Evolutionary conservation across 2,888 invertebrate species (phyloP).

Genomic region (Eulithis prunata): DNA sequence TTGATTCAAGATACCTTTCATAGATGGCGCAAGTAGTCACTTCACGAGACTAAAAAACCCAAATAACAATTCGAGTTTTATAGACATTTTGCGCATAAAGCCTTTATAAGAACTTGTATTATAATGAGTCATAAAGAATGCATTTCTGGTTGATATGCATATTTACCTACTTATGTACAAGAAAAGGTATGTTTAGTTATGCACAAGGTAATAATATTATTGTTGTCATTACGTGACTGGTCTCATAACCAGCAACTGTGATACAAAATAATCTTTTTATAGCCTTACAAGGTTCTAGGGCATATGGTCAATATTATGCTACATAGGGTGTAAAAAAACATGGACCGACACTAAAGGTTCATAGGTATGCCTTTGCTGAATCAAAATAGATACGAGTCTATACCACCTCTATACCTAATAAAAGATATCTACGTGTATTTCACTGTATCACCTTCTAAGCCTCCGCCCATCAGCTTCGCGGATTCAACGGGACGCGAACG

Average conservation of each 20-base stretch:
- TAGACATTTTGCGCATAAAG: neutral
- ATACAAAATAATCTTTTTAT: constrained; percentile 51
- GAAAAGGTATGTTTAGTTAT: constrained; percentile 14
- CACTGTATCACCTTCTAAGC: no score
- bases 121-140: neutral
- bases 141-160: constrained; percentile 9
- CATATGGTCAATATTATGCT: constrained; percentile 49
- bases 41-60: neutral
- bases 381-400: no score
- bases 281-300: constrained; percentile 50
- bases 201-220: constrained; percentile 15
- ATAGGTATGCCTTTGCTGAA: no score
- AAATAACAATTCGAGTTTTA: neutral
- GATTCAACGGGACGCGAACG: no score
- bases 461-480: no score
- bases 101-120: neutral
- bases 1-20: neutral
- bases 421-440: no score
- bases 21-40: constrained; percentile 19
- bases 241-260: constrained; percentile 45
- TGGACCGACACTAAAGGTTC: neutral
- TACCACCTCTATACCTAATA: no score
- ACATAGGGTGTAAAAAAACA: neutral
- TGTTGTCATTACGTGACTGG: constrained; percentile 12
- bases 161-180: constrained; percentile 10